Percentiles rank a stretch among this genome's conserved stretches.
phyloP scores from a whole-genome alignment of 2,888 invertebrate genomes.

The Thysanoteuthis rhombus region DNA sequence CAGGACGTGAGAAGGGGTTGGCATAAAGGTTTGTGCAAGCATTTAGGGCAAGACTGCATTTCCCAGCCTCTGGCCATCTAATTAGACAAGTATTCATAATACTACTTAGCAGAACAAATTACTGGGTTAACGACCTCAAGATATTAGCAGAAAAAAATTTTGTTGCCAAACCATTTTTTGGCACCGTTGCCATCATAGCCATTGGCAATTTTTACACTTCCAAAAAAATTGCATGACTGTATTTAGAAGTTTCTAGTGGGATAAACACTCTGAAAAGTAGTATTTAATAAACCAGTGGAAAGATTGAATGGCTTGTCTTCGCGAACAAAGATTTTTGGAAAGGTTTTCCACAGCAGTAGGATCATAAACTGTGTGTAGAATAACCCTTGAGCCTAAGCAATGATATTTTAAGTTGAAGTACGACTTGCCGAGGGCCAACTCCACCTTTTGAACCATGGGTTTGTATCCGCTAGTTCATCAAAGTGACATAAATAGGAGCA shows the following conservation, averaged over 20 bases:
- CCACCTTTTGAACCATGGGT: no score
- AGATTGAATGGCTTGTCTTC: no score
- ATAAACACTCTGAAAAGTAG: background rate
- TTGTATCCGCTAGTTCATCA: no score
- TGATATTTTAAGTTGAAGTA: no score
- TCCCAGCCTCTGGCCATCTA: background rate
- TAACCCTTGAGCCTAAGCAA: no score
- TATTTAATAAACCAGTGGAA: no score
- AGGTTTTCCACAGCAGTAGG: no score
- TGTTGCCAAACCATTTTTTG: background rate
- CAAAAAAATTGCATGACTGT: background rate
- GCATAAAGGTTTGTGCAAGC: background rate
- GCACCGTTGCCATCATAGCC: background rate
- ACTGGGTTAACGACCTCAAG: conserved; percentile 12
- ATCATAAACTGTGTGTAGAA: no score
- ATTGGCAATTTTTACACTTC: background rate
- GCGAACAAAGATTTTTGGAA: no score
- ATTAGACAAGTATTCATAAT: background rate
- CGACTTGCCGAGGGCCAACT: no score
- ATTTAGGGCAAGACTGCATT: background rate
- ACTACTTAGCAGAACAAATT: background rate
- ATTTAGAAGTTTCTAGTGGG: background rate
- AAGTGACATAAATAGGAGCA: no score
- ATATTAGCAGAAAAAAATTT: background rate
- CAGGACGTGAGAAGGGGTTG: background rate